Evolutionary conservation across 2,888 invertebrate genomes (phyloP), one percentile per base, ranked within the genome.

Genomic region (Microplitis manilae): DNA sequence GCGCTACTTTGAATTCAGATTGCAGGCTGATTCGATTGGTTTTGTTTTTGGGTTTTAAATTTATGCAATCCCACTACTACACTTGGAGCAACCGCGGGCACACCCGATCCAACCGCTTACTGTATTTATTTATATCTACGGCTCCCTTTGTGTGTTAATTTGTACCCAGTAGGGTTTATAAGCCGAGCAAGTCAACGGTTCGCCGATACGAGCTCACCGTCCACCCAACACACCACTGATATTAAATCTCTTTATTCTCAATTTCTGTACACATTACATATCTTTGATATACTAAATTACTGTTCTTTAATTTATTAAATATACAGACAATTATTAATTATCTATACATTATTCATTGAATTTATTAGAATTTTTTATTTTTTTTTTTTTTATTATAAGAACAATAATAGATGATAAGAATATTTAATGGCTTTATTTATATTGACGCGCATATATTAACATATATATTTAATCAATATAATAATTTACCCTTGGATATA

Each of bases 81-180:
- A 78, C 38, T 30, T 13, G 30, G 30, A 30, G 30, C 30, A 20
- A 62, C 80, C 81, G 81, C 81, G 20, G 68, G 30, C 70, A 68
- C 70, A 67, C 71, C 40, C 41, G 68, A 68, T 68, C 72, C 74
- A 59, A 68, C 61, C 72, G 68, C 71, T 74, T 65, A 64, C 64
- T 77, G 80, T 79, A 81, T 82, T 81, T 87, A 87, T 88, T 88
- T 88, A 89, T 89, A 89, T 86, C 86, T 85, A 81, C 81, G 81
- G 83, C 82, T 81, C 82, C 88, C 88, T 89, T 89, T 89, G 89
- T 89, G 88, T 89, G 89, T 89, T 89, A 89, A 89, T 89, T 89
- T 88, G 85, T 84, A 83, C 83, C 80, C 81, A 80, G 80, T 79
- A 82, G 77, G 75, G 79, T 68, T 69, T 73, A 68, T 72, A 71